Base-by-base conservation (phyloP, 2,797 vertebrate species). In the Malurus splendens region DNA sequence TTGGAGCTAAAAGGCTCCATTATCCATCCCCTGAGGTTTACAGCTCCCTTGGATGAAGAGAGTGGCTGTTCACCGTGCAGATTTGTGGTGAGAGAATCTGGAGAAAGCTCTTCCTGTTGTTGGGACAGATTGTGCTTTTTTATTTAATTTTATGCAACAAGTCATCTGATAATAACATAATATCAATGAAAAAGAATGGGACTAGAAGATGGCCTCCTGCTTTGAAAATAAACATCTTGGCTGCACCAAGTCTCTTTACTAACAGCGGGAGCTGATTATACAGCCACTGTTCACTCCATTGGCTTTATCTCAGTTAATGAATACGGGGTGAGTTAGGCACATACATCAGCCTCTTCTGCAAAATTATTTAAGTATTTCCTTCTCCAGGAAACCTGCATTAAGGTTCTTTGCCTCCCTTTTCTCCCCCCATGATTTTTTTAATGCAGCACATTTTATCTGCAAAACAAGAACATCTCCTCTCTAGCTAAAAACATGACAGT, bases 151-250 rank as follows among this genome's bases (percentile, higher is more conserved):
- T 57, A 87, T 79, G 84, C 81, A 90, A 27, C 88, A 91, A 94
- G 87, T 84, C 72, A 89, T 89, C 85, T 56, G 52, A 86, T 84
- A 96, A 92, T 56, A 90, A 82, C 68, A 83, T 60, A 80, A 74
- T 64, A 93, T 71, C 78, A 85, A 3, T 30, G 76, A 54, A 80
- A 94, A 85, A 32, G 80, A 68, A 84, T 17, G 57, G 82, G 71
- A 39, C 57, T 50, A 44, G 82, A 89, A 91, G 91, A 90, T 71
- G 85, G 88, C 90, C 92, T 94, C 88, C 90, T 81, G 92, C 94
- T 83, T 93, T 36, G 88, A 93, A 92, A 95, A 94, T 93, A 85
- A 94, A 94, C 78, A 85, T 80, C 87, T 81, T 80, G 80, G 67
- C 81, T 87, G 42, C 85, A 93, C 67, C 71, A 74, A 82, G 64